These are phyloP conservation scores for Drosophila borealis DNA, from an alignment of 2,888 invertebrate genomes.

Conservation along the genomic window DNA sequence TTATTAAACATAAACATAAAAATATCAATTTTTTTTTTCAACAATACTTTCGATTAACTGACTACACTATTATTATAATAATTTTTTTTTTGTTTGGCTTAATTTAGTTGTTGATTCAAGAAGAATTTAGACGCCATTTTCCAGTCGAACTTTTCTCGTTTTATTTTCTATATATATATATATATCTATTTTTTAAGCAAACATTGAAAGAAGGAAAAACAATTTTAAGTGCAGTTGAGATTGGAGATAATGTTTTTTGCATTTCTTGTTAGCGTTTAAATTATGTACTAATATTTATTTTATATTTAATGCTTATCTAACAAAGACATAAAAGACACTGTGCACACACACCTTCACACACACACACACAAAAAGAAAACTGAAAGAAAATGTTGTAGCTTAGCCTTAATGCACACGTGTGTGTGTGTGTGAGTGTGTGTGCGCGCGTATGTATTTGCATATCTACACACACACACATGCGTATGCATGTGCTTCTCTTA, in stretches of 20 bases:
- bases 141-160: constrained; percentile 13
- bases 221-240: constrained; percentile 47
- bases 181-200: constrained; percentile 18
- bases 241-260: constrained; percentile 56
- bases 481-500: constrained; percentile 50
- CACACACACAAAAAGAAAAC: constrained; percentile 12
- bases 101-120: constrained; percentile 22
- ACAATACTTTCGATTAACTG: not conserved
- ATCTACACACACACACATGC: constrained; percentile 9
- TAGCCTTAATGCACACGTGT: constrained; percentile 33
- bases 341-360: constrained; percentile 27
- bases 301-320: constrained; percentile 62
- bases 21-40: constrained; percentile 3
- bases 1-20: constrained; percentile 28
- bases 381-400: constrained; percentile 45
- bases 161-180: constrained; percentile 22
- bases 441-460: constrained; percentile 1
- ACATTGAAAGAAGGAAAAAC: not conserved
- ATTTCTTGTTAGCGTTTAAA: constrained; percentile 65
- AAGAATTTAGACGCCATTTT: constrained; percentile 29
- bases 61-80: not conserved
- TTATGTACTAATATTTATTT: constrained; percentile 73
- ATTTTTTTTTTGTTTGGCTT: constrained; percentile 3
- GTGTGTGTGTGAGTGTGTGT: constrained; percentile 11
- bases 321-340: constrained; percentile 42